Conservation (phyloP, 2,888 invertebrate species). For the Sarcophaga subvicina region DNA sequence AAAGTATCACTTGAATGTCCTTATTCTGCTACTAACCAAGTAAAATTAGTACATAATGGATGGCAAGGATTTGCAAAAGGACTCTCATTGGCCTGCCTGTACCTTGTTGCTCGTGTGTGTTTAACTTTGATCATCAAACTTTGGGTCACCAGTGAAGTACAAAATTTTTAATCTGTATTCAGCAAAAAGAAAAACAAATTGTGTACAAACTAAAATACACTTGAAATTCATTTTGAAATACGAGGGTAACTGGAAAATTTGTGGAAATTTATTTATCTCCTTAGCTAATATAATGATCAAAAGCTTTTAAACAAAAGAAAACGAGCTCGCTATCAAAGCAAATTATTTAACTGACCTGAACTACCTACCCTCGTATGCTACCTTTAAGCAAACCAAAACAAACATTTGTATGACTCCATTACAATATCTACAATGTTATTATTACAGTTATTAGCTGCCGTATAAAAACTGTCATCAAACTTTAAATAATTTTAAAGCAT, state of each 20-base stretch:
- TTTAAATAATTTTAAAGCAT: background rate
- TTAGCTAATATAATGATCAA: too few species aligned
- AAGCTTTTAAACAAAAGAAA: too few species aligned
- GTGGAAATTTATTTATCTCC: background rate
- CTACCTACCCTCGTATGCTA: background rate
- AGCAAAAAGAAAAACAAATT: background rate
- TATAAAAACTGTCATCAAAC: background rate
- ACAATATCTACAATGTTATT: background rate
- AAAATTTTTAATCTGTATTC: conserved; percentile 24
- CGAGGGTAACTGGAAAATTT: background rate
- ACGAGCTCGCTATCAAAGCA: background rate
- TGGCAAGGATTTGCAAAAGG: conserved; percentile 4
- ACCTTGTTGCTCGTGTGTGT: conserved; percentile 26
- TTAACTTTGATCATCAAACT: conserved; percentile 49
- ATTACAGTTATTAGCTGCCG: background rate
- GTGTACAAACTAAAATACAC: background rate
- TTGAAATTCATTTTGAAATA: background rate
- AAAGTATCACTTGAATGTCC: background rate
- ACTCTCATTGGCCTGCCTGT: background rate
- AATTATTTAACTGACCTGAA: background rate
- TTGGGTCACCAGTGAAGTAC: background rate
- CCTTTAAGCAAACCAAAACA: background rate
- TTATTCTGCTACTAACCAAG: background rate
- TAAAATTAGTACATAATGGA: conserved; percentile 3
- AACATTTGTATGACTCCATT: background rate